These are phyloP conservation scores for Gadus macrocephalus DNA, from an alignment of 2,113 vertebrate species.

Conservation along the genomic window DNA sequence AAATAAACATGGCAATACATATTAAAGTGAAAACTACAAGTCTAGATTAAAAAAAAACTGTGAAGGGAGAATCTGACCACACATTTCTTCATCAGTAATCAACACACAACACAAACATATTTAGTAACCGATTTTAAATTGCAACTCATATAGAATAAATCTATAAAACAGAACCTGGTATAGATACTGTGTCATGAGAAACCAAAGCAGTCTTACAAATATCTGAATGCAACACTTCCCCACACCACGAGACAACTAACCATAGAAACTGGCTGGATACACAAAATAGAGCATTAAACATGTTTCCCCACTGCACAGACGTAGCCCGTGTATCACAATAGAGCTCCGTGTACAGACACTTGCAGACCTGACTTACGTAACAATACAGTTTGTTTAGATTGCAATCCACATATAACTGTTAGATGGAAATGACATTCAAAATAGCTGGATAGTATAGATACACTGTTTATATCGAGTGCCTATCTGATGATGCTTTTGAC, in stretches of 20 bases:
- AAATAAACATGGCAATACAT: constrained; percentile 40
- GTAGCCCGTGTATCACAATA: constrained; percentile 39
- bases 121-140: constrained; percentile 34
- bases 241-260: constrained; percentile 20
- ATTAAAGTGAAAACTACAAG: constrained; percentile 10
- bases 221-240: background rate
- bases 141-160: constrained; percentile 35
- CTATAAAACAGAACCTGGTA: constrained; percentile 15
- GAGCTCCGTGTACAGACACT: constrained; percentile 9
- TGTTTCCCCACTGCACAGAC: constrained; percentile 19
- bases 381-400: background rate
- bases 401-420: background rate
- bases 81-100: constrained; percentile 2
- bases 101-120: constrained; percentile 30
- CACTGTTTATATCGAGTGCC: background rate
- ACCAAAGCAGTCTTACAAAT: too few relatives aligned
- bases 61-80: constrained; percentile 5
- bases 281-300: constrained; percentile 28
- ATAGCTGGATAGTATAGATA: background rate
- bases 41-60: constrained; percentile 1
- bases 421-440: background rate
- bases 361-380: constrained; percentile 5
- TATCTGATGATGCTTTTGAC: background rate
- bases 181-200: too few relatives aligned
- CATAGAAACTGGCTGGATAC: constrained; percentile 21